phyloP scores from a whole-genome alignment of 2,797 vertebrate genomes.

The Anolis apletophallus region DNA sequence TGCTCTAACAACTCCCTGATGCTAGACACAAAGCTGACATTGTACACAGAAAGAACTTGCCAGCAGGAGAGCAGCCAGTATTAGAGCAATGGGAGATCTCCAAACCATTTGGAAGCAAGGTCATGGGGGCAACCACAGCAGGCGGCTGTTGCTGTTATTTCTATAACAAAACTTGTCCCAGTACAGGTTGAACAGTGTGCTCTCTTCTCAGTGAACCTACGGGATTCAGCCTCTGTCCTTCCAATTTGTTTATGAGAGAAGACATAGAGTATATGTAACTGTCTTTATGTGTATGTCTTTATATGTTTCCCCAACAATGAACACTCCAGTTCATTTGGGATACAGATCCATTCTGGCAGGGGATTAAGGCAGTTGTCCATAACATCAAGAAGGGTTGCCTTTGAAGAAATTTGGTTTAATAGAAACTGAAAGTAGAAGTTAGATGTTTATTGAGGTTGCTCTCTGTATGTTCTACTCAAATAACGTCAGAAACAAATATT shows the following conservation, averaged over 20 bases:
- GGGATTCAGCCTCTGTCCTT: neutral
- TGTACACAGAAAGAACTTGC: slow-evolving; percentile 11
- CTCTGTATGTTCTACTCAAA: neutral
- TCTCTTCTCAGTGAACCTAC: too few relatives aligned
- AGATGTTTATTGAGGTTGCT: neutral
- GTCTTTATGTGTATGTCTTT: neutral
- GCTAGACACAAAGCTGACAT: neutral
- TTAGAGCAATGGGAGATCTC: slow-evolving; percentile 4
- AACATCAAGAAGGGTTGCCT: neutral
- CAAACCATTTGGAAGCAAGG: neutral
- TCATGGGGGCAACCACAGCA: neutral
- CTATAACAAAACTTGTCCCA: neutral
- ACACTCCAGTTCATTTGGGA: neutral
- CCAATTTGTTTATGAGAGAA: neutral
- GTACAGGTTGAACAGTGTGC: neutral
- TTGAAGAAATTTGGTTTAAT: too few relatives aligned
- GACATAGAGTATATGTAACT: neutral
- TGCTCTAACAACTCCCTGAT: slow-evolving; percentile 24
- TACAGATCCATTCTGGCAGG: neutral
- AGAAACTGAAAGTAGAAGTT: neutral
- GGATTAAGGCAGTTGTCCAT: neutral
- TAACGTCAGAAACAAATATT: neutral
- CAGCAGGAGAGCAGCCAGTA: slow-evolving; percentile 13
- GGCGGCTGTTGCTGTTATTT: neutral
- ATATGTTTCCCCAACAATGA: neutral